A percentile compares a stretch with the other conserved stretches of the same genome.
phyloP scores from a whole-genome alignment of 2,888 invertebrate species.

The Clivina fossor region DNA sequence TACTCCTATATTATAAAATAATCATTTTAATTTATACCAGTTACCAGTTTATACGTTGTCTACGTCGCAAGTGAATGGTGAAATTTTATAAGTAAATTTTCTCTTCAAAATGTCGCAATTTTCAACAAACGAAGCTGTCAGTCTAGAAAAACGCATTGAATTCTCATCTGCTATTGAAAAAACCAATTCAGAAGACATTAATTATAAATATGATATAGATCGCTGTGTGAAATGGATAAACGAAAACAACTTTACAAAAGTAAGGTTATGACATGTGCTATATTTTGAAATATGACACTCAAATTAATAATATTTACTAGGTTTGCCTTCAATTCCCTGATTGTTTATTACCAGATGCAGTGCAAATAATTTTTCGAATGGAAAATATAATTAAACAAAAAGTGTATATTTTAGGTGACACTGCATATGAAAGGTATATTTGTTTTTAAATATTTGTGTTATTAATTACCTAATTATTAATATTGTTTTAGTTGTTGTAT shows the following conservation, averaged over 20 bases:
- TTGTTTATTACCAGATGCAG: slow-evolving; percentile 69
- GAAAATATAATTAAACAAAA: slow-evolving; percentile 58
- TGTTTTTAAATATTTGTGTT: slow-evolving; percentile 47
- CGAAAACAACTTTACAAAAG: slow-evolving; percentile 65
- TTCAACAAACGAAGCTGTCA: slow-evolving; percentile 58
- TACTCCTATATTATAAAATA: no score
- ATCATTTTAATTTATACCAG: no score
- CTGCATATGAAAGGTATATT: slow-evolving; percentile 81
- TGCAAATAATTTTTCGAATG: slow-evolving; percentile 62
- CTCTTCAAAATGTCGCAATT: slow-evolving; percentile 51
- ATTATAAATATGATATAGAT: slow-evolving; percentile 60
- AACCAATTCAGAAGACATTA: slow-evolving; percentile 49
- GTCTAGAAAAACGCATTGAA: slow-evolving; percentile 57
- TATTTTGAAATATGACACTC: no score
- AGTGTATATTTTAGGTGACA: slow-evolving; percentile 84
- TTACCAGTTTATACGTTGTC: no score
- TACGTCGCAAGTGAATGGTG: no score
- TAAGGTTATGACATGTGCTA: slow-evolving; percentile 54
- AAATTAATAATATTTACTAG: slow-evolving; percentile 54
- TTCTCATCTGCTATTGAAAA: slow-evolving; percentile 39
- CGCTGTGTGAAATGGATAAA: slow-evolving; percentile 71
- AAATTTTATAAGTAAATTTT: background rate
- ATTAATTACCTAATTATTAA: slow-evolving; percentile 18
- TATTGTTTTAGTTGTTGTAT: slow-evolving; percentile 75
- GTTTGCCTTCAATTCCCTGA: slow-evolving; percentile 93